phyloP scores from a whole-genome alignment of 2,888 invertebrate species.

The Tillus elongatus region DNA sequence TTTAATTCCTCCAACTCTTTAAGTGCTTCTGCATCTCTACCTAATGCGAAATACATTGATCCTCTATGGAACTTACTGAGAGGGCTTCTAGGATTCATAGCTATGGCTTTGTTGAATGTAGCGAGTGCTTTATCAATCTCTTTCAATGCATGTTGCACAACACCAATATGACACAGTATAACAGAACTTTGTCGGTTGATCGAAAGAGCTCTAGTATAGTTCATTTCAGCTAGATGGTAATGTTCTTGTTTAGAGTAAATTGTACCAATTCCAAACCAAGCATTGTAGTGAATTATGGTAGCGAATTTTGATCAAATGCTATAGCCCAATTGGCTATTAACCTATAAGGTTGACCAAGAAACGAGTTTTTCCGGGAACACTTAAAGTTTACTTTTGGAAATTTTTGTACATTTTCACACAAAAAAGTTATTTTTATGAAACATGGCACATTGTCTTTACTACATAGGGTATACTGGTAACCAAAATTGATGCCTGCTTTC shows the following conservation, averaged over 20 bases:
- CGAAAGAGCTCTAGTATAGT: constrained; percentile 79
- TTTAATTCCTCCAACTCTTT: constrained; percentile 89
- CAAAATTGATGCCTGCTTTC: too few relatives aligned
- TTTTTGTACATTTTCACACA: too few relatives aligned
- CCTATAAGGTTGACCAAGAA: too few relatives aligned
- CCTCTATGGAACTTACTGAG: constrained; percentile 95
- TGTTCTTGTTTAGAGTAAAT: constrained; percentile 97
- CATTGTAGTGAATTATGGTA: constrained; percentile 99
- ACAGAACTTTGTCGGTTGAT: constrained; percentile 92
- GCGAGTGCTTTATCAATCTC: constrained; percentile 80
- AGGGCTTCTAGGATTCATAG: constrained; percentile 81
- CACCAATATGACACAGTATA: constrained; percentile 92
- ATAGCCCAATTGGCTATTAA: too few relatives aligned
- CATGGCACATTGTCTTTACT: too few relatives aligned
- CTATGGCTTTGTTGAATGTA: constrained; percentile 80
- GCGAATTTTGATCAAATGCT: too few relatives aligned
- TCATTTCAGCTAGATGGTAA: constrained; percentile 82
- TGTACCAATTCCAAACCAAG: constrained; percentile 97
- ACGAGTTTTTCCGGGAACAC: too few relatives aligned
- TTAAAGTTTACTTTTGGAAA: too few relatives aligned
- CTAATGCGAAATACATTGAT: constrained; percentile 83
- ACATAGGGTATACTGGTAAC: too few relatives aligned
- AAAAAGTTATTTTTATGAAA: too few relatives aligned
- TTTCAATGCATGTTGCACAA: constrained; percentile 87
- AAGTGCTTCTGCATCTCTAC: constrained; percentile 80